A percentile compares a stretch with the other conserved stretches of the same genome.
phyloP scores from a whole-genome alignment of 2,113 vertebrate species.

The Vidua chalybeata region DNA sequence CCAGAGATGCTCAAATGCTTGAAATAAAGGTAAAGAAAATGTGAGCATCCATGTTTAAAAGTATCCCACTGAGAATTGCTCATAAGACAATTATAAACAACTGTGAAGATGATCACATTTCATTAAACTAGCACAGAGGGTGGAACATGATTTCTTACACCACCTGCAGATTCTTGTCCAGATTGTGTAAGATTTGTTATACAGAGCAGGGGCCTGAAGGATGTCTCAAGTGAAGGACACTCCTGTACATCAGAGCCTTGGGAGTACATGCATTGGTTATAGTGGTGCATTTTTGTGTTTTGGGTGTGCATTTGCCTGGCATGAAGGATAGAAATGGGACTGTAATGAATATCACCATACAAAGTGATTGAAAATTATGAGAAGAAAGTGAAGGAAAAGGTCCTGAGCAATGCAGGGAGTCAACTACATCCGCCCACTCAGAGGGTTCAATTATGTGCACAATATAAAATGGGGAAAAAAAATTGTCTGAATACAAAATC shows the following conservation, averaged over 20 bases:
- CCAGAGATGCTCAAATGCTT: slow-evolving; percentile 16
- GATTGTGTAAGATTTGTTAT: background rate
- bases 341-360: background rate
- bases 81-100: background rate
- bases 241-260: background rate
- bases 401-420: background rate
- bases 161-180: background rate
- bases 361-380: background rate
- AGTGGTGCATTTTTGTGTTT: background rate
- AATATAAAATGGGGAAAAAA: background rate
- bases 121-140: background rate
- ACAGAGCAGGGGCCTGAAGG: background rate
- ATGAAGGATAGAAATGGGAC: background rate
- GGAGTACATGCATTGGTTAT: background rate
- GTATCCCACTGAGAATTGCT: background rate
- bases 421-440: background rate
- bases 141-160: background rate
- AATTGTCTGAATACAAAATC: background rate
- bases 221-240: background rate
- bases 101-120: background rate
- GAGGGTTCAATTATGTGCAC: background rate
- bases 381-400: background rate
- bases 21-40: slow-evolving; percentile 52
- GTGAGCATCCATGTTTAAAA: background rate
- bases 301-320: background rate